Percentiles rank a stretch among this genome's conserved stretches.
Evolutionary conservation across 2,797 vertebrate species (phyloP).

Genomic region (Vespertilio murinus): DNA sequence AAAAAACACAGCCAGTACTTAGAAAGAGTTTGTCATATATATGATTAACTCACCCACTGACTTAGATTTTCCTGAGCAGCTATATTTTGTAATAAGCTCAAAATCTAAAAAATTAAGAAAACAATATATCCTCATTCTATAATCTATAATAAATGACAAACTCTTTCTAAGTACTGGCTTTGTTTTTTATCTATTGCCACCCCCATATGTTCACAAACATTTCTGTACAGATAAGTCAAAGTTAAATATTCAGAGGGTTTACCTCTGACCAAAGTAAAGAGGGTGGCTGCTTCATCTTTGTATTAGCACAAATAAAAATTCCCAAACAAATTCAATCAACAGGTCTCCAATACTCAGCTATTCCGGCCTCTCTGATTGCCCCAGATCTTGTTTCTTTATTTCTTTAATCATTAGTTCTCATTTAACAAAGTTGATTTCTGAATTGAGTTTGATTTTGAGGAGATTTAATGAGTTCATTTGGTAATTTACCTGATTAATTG

Average conservation of each 20-base stretch:
- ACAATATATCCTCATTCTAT: no score
- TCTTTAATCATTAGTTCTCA: not conserved
- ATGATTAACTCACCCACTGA: no score
- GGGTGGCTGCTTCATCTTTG: not conserved
- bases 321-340: not conserved
- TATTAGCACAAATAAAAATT: not conserved
- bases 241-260: not conserved
- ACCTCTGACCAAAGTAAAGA: not conserved
- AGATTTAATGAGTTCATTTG: conserved; percentile 11
- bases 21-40: not conserved
- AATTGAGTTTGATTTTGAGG: conserved; percentile 37
- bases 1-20: not conserved
- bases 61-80: no score
- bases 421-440: not conserved
- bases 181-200: no score
- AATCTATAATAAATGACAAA: no score
- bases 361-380: not conserved
- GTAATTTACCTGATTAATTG: not conserved
- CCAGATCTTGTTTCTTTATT: not conserved
- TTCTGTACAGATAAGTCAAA: not conserved
- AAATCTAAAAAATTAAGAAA: no score
- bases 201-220: not conserved
- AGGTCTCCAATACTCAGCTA: not conserved
- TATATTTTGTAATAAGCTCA: no score
- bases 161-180: no score